These are phyloP conservation scores for Pristis pectinata DNA, from an alignment of 2,797 vertebrate species.

Conservation along the genomic window DNA sequence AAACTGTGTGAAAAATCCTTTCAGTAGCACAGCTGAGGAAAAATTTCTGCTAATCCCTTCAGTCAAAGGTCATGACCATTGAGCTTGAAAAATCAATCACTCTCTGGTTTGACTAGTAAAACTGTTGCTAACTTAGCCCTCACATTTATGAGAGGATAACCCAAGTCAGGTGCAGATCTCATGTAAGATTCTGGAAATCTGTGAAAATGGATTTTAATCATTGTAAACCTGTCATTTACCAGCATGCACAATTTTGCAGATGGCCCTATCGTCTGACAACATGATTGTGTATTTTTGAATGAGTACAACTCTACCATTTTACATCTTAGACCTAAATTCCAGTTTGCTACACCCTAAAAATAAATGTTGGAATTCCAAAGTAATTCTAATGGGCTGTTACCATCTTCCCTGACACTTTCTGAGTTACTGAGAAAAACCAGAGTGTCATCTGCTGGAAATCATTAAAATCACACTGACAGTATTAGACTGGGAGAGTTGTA, in stretches of 20 bases:
- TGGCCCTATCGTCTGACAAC: not conserved
- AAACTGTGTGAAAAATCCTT: slow-evolving; percentile 13
- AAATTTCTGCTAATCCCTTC: not conserved
- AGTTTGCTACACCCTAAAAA: not conserved
- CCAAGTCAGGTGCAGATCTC: not conserved
- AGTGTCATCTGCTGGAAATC: not conserved
- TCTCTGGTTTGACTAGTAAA: slow-evolving; percentile 1
- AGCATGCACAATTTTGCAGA: not conserved
- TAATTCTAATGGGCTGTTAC: not conserved
- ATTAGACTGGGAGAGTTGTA: not conserved
- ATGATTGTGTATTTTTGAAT: not conserved
- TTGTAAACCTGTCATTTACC: not conserved
- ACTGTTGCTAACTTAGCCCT: not conserved
- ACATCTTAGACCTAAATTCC: not conserved
- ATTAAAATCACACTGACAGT: not conserved
- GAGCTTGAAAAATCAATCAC: not conserved
- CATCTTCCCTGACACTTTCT: not conserved
- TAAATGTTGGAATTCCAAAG: not conserved
- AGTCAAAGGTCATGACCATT: not conserved
- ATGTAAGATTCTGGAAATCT: not conserved
- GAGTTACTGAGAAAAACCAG: not conserved
- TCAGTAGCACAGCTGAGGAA: not conserved
- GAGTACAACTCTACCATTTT: not conserved
- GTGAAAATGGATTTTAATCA: not conserved
- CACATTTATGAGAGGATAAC: not conserved